Evolutionary conservation across 1,140 invertebrate genomes (phyloP).

Genomic region (Orussus abietinus): DNA sequence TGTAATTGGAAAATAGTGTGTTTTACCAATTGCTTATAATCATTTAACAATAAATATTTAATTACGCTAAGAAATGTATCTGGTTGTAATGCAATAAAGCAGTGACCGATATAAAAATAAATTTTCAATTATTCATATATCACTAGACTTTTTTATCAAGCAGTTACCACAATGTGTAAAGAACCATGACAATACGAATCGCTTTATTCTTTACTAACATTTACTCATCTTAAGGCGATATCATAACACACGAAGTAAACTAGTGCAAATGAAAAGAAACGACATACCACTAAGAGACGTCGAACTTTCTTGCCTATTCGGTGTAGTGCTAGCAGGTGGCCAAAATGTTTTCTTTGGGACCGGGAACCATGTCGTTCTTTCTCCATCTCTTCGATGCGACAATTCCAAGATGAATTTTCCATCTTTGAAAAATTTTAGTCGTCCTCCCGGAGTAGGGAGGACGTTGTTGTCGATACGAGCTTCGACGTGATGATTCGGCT

Average conservation of each 20-base stretch:
- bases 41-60: too few relatives aligned
- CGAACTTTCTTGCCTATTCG: constrained; percentile 60
- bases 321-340: constrained; percentile 66
- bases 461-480: constrained; percentile 31
- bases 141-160: too few relatives aligned
- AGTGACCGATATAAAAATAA: too few relatives aligned
- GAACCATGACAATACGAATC: too few relatives aligned
- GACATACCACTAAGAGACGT: constrained; percentile 61
- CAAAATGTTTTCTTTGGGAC: constrained; percentile 83
- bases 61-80: too few relatives aligned
- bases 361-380: constrained; percentile 78
- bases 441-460: constrained; percentile 51
- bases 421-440: constrained; percentile 66
- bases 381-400: constrained; percentile 75
- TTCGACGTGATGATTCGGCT: constrained; percentile 36
- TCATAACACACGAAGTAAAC: constrained; percentile 29
- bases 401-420: constrained; percentile 85
- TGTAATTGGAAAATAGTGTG: too few relatives aligned
- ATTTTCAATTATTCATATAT: too few relatives aligned
- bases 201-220: too few relatives aligned
- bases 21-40: too few relatives aligned
- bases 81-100: too few relatives aligned
- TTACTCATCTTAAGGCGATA: constrained; percentile 7
- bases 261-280: too few relatives aligned
- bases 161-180: too few relatives aligned